A percentile compares a stretch with the other conserved stretches of the same genome.
phyloP scores from a whole-genome alignment of 2,797 vertebrate genomes.

The Peromyscus attwateri region DNA sequence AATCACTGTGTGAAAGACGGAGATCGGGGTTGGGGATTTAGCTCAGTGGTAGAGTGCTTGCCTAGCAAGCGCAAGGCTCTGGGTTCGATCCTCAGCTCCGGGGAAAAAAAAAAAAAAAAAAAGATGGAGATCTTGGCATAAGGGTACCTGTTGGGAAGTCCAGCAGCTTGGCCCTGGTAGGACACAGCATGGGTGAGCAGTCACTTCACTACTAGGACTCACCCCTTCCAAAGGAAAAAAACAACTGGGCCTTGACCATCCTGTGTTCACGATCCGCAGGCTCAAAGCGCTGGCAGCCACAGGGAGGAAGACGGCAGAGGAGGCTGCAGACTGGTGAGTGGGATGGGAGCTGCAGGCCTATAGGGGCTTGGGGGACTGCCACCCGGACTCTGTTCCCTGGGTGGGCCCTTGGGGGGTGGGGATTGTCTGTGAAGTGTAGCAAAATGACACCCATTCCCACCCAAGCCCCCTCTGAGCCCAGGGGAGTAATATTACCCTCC shows the following conservation, averaged over 20 bases:
- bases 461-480: accelerated
- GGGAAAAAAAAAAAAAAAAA: no score
- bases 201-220: no score
- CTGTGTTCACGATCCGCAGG: conserved; percentile 70
- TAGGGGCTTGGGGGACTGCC: not conserved
- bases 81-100: no score
- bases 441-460: accelerated
- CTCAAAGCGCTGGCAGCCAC: conserved; percentile 89
- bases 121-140: not conserved
- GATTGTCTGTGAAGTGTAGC: accelerated
- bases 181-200: not conserved
- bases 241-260: not conserved
- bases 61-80: no score
- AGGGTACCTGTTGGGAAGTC: not conserved
- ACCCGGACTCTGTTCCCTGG: accelerated
- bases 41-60: no score
- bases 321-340: conserved; percentile 87
- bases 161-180: not conserved
- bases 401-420: accelerated
- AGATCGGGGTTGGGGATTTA: no score
- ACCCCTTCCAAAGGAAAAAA: not conserved
- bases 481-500: accelerated
- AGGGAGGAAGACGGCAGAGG: conserved; percentile 86
- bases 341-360: not conserved
- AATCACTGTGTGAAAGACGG: no score